Conservation (phyloP, 2,113 vertebrate genomes). For the Proteles cristata region DNA sequence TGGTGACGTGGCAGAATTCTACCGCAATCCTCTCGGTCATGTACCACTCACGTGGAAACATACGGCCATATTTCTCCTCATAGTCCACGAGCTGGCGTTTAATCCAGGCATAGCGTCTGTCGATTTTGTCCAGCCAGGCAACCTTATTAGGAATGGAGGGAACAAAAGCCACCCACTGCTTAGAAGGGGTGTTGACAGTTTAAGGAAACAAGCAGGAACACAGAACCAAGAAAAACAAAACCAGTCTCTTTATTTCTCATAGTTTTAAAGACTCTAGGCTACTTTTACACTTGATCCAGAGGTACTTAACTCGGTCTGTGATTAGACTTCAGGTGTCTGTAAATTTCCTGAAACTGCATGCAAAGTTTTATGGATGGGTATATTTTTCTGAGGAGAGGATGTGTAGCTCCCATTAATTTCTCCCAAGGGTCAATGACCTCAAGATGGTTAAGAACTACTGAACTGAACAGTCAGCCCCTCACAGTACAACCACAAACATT, state of each 20-base stretch:
- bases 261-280: background rate
- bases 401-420: constrained; percentile 41
- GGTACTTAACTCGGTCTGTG: background rate
- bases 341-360: constrained; percentile 6
- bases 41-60: constrained; percentile 97
- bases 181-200: background rate
- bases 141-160: constrained; percentile 88
- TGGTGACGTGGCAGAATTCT: constrained; percentile 97
- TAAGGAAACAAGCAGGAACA: constrained; percentile 38
- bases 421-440: constrained; percentile 4
- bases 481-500: constrained; percentile 42
- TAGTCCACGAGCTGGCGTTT: constrained; percentile 98
- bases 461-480: background rate
- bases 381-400: constrained; percentile 28
- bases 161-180: constrained; percentile 38
- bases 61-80: constrained; percentile 97
- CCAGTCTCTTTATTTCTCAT: background rate
- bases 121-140: constrained; percentile 98
- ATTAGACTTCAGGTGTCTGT: background rate
- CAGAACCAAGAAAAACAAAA: background rate
- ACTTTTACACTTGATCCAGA: constrained; percentile 2
- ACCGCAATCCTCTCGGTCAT: constrained; percentile 98
- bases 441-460: constrained; percentile 47
- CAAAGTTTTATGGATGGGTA: background rate
- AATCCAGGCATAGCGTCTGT: constrained; percentile 97